phyloP scores from a whole-genome alignment of 2,888 invertebrate species.

The Ceratothoa steindachneri region DNA sequence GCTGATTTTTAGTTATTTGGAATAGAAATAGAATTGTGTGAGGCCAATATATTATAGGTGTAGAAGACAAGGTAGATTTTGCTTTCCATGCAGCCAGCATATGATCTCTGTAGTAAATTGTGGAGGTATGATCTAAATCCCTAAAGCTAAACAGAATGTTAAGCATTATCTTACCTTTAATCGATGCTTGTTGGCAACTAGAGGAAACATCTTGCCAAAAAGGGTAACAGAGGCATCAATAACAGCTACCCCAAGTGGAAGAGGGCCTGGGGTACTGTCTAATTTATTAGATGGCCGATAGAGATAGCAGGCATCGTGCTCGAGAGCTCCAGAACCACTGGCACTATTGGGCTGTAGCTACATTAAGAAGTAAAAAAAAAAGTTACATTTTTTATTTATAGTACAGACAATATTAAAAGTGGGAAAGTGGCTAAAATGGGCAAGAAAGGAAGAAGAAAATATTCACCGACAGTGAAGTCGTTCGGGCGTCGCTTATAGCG shows the following conservation, averaged over 20 bases:
- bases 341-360: conserved; percentile 92
- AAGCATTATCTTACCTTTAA: conserved; percentile 57
- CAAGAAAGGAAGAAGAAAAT: not conserved
- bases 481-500: no score
- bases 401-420: not conserved
- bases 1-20: no score
- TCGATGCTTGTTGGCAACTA: conserved; percentile 91
- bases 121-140: no score
- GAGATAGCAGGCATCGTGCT: conserved; percentile 91
- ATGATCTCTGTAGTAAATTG: no score
- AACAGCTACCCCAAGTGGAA: conserved; percentile 91
- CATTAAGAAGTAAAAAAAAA: no score
- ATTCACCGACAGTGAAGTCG: no score
- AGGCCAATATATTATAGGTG: no score
- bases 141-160: no score
- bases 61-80: no score
- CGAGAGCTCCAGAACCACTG: conserved; percentile 90
- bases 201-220: conserved; percentile 90
- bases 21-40: no score
- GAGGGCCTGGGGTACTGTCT: conserved; percentile 67
- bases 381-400: conserved; percentile 13
- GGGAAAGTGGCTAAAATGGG: no score
- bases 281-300: conserved; percentile 65
- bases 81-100: no score
- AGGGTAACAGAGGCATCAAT: conserved; percentile 89